Evolutionary conservation across 2,888 invertebrate genomes (phyloP), one percentile per base, ranked within the genome.

Genomic region (Aphidoletes aphidimyza): DNA sequence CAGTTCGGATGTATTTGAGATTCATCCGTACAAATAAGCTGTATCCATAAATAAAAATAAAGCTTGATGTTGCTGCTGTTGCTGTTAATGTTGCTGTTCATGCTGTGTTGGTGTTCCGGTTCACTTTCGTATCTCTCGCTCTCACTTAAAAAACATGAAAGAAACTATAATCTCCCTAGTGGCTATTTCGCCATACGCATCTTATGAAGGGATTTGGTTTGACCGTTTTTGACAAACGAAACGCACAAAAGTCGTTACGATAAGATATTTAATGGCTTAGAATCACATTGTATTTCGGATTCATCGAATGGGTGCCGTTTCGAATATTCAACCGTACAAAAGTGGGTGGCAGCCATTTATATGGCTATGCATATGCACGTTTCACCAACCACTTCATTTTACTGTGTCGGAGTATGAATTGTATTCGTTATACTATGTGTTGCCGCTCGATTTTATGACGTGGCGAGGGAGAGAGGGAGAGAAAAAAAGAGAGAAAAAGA

Each of bases 261-360:
- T 69, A 69, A 69, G 69, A 69, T 69, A 69, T 30, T 69, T 69
- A 69, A 69, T 69, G 69, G 30, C 30, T 69, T 69, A 69, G 69
- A 69, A 30, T 69, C 14, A 69, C 0, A 1, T 6, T 69, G 30
- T 69, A n/a, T 8, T 30, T 30, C n/a, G 69, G 69, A 30, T 69
- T 34, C 34, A 30, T 69, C 69, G 69, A 69, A 54, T 69, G 69
- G 69, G 30, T 69, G 54, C 54, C 9, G n/a, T 54, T 14, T 69
- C 30, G 30, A 69, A n/a, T 34, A 54, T 26, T 2, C 54, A 11
- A 2, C 3, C 22, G 22, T 11, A 54, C 54, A 26, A 54, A 54
- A 54, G 54, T 54, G 54, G 54, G 54, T 54, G 54, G 54, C 54
- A 22, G 5, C 54, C 26, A 54, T 54, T 54, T 54, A 54, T 26